A percentile compares a stretch with the other conserved stretches of the same genome.
These are phyloP conservation scores for Triplophysa tibetana DNA, from an alignment of 2,113 vertebrate species.

Conservation along the genomic window DNA sequence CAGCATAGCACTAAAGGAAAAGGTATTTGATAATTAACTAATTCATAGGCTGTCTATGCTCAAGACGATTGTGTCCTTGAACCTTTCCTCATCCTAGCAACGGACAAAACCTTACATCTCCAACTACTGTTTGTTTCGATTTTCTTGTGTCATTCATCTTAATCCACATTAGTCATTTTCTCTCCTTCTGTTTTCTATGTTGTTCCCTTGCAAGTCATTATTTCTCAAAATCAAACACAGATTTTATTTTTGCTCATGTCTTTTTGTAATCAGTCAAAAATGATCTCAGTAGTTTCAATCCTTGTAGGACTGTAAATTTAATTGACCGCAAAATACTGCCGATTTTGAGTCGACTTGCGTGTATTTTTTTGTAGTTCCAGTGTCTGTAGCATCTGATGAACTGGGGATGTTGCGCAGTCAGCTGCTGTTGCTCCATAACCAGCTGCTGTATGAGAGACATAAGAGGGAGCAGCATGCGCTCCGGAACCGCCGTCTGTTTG, in stretches of 20 bases:
- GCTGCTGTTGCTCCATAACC: conserved; percentile 87
- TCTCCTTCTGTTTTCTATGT: not conserved
- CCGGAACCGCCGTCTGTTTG: conserved; percentile 88
- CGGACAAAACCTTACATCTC: not conserved
- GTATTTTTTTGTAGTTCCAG: conserved; percentile 12
- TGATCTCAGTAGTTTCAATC: not conserved
- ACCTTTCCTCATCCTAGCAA: not conserved
- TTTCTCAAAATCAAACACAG: not conserved
- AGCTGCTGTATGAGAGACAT: conserved; percentile 90
- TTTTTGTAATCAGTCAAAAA: not conserved
- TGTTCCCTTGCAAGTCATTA: not conserved
- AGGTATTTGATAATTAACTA: conserved; percentile 64
- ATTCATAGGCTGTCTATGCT: conserved; percentile 18
- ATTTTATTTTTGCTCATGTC: not conserved
- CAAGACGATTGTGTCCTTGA: conserved; percentile 28
- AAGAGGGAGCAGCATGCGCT: conserved; percentile 93
- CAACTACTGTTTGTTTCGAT: conserved; percentile 7
- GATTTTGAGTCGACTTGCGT: not conserved
- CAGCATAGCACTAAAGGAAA: conserved; percentile 71
- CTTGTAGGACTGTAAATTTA: not conserved
- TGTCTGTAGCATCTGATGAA: conserved; percentile 74
- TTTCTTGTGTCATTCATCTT: conserved; percentile 1
- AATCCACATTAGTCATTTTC: not conserved
- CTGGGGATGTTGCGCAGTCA: conserved; percentile 85
- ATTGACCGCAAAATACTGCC: not conserved